Conservation (phyloP, 2,113 vertebrate species). For the Oxygymnocypris stewartii region DNA sequence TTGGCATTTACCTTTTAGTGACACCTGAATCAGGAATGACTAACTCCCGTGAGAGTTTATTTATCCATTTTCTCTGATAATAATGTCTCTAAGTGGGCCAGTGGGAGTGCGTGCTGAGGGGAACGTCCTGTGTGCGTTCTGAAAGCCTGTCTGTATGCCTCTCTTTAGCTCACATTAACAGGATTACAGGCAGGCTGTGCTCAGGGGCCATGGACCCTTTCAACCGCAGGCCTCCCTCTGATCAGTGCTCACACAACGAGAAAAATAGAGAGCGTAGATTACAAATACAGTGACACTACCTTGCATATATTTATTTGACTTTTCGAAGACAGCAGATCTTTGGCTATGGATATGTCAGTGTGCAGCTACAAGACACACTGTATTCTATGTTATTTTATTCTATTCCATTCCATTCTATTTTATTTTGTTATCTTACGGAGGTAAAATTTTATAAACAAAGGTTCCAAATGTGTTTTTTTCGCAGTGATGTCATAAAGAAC, state of each 20-base stretch:
- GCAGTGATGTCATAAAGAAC: neutral
- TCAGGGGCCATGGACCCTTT: slow-evolving; percentile 51
- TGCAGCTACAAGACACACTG: neutral
- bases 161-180: slow-evolving; percentile 60
- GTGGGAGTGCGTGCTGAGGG: slow-evolving; percentile 43
- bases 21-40: neutral
- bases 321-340: neutral
- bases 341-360: neutral
- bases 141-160: slow-evolving; percentile 53
- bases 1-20: neutral
- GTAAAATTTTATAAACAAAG: neutral
- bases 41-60: neutral
- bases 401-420: neutral
- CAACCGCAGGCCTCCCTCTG: slow-evolving; percentile 49
- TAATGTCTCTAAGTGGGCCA: slow-evolving; percentile 37
- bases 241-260: slow-evolving; percentile 49
- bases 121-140: slow-evolving; percentile 41
- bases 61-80: neutral
- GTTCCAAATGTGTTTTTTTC: neutral
- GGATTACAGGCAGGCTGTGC: slow-evolving; percentile 59
- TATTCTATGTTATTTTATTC: neutral
- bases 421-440: neutral
- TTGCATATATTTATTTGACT: slow-evolving; percentile 9
- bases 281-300: slow-evolving; percentile 21
- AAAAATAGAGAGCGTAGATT: slow-evolving; percentile 40